These are phyloP conservation scores for Antigone vipio DNA, from an alignment of 2,113 vertebrate species.

Conservation along the genomic window DNA sequence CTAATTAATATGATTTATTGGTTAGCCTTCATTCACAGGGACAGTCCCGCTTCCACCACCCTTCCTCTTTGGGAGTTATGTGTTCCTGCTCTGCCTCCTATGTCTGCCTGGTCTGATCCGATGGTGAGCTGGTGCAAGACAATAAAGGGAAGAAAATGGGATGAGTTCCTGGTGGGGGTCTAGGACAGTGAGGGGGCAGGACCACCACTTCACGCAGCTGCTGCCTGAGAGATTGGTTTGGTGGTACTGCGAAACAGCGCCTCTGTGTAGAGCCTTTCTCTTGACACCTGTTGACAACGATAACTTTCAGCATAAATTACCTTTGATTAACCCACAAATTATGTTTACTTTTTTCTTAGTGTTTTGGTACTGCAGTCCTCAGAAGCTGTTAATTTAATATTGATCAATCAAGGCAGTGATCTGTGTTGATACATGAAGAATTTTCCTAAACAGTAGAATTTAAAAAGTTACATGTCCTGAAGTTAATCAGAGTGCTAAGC, in stretches of 20 bases:
- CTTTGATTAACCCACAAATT: not conserved
- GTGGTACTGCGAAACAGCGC: fast-evolving
- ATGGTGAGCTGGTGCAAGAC: not conserved
- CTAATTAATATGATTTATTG: not conserved
- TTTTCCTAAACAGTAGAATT: not conserved
- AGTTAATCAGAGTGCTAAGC: not conserved
- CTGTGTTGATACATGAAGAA: not conserved
- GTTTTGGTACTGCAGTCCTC: not conserved
- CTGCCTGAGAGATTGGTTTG: not conserved
- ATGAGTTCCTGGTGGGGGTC: not conserved
- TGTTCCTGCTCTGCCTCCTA: not conserved
- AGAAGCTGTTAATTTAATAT: not conserved
- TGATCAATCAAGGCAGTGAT: not conserved
- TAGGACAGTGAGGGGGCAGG: not conserved
- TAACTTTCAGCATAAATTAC: not conserved
- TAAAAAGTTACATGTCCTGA: not conserved
- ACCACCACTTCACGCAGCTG: not conserved
- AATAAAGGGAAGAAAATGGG: not conserved
- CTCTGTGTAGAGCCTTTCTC: not conserved
- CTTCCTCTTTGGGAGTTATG: not conserved
- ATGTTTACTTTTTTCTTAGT: not conserved
- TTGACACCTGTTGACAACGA: not conserved
- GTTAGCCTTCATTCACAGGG: not conserved
- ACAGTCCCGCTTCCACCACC: not conserved
- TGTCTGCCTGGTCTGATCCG: not conserved